These are phyloP conservation scores for Papilio polytes DNA, from an alignment of 1,140 invertebrate genomes.

Conservation along the genomic window DNA sequence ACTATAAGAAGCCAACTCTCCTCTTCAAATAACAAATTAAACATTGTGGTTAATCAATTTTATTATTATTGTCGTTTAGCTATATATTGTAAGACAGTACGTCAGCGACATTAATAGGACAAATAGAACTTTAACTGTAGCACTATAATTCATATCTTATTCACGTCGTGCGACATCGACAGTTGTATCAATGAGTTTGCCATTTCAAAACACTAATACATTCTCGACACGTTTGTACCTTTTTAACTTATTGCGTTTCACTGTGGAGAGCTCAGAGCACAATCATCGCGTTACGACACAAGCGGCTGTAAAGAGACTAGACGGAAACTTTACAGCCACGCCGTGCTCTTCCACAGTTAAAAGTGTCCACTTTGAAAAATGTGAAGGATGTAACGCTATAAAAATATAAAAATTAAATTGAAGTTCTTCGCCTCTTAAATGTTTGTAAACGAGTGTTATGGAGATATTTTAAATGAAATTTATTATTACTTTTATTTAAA, in stretches of 20 bases:
- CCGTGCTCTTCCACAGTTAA: conserved; percentile 56
- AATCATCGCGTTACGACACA: conserved; percentile 71
- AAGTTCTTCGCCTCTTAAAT: not conserved
- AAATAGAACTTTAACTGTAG: not conserved
- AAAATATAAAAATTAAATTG: conserved; percentile 37
- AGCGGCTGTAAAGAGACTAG: conserved; percentile 70
- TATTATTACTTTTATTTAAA: not conserved
- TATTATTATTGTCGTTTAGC: no score
- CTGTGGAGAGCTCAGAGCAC: conserved; percentile 55
- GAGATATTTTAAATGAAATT: not conserved
- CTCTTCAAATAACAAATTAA: no score
- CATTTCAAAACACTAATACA: conserved; percentile 44
- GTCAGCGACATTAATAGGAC: no score
- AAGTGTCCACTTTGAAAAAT: conserved; percentile 60
- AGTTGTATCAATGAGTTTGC: conserved; percentile 38
- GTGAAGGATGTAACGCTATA: conserved; percentile 33
- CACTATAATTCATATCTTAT: conserved; percentile 25
- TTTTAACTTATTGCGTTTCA: conserved; percentile 62
- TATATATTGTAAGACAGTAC: no score
- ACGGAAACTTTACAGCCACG: conserved; percentile 65
- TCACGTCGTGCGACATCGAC: conserved; percentile 25
- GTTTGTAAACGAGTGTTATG: not conserved
- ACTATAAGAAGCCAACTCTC: no score
- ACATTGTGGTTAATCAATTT: no score
- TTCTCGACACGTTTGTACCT: conserved; percentile 55